Evolutionary conservation across 2,888 invertebrate genomes (phyloP), one percentile per base, ranked within the genome.

Genomic region (Cataglyphis albicans): DNA sequence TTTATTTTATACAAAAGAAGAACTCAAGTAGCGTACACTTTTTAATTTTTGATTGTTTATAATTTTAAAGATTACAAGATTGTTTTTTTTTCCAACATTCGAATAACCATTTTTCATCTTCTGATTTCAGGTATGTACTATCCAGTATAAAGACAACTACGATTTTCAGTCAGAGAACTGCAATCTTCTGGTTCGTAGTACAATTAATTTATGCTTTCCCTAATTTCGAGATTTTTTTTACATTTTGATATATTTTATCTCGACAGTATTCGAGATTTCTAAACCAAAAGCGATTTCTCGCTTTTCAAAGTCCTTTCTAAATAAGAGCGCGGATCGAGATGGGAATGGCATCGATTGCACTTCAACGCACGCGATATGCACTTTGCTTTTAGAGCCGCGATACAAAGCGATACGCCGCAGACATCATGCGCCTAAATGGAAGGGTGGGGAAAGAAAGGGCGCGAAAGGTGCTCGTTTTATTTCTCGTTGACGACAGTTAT

Each of bases 401-500:
- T 52, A 52, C 75, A 82, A 82, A 76, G 76, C 76, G 61, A 35
- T 21, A 48, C 29, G n/a, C 67, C 82, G 78, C 78, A 78, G 61
- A 82, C 74, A 76, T 76, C 48, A 68, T 78, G 52, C 57, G 57
- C 76, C 38, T 68, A 78, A 82, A 82, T 68, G 35, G 48, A 65
- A 76, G 59, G 65, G 75, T 15, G 25, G 38, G 29, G 6, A 29
- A 52, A 52, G 57, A 12, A 55, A 73, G 64, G 57, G 41, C 72
- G 80, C 59, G 80, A 83, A 83, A 83, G 81, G 18, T 73, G 67
- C 35, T 6, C 67, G 73, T 83, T 84, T 81, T 63, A 81, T 74
- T 81, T 68, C 25, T 67, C 38, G 74, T 68, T 63, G 74, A 63
- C 61, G 59, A 18, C 59, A 67, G 55, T 44, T 75, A 74, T 52